A percentile compares a stretch with the other conserved stretches of the same genome.
Conservation (phyloP, 2,113 vertebrate species). For the Verasper variegatus region DNA sequence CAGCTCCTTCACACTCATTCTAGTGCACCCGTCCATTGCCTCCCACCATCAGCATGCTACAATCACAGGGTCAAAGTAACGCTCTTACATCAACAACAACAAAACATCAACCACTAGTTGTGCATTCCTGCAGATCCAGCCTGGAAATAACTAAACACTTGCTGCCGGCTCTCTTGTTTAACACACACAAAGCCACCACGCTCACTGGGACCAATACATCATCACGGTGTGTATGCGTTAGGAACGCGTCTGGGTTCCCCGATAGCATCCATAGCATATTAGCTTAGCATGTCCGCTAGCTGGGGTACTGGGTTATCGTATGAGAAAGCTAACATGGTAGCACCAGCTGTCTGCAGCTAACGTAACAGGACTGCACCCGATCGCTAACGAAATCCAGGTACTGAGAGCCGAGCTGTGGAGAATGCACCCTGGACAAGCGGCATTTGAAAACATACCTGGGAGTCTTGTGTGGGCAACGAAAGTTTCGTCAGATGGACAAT, state of each 20-base stretch:
- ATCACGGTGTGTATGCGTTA: not conserved
- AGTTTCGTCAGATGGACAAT: slow-evolving; percentile 54
- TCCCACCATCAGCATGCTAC: slow-evolving; percentile 87
- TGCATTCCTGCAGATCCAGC: not conserved
- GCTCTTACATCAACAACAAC: slow-evolving; percentile 36
- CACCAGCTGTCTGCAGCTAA: slow-evolving; percentile 41
- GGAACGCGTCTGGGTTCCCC: slow-evolving; percentile 6
- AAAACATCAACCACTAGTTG: slow-evolving; percentile 23
- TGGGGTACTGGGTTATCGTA: slow-evolving; percentile 11
- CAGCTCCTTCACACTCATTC: slow-evolving; percentile 99
- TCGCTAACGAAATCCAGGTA: not conserved
- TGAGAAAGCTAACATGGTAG: slow-evolving; percentile 30
- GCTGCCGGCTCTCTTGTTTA: not conserved
- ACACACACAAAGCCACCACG: not conserved
- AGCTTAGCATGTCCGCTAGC: slow-evolving; percentile 34
- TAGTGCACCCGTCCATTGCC: slow-evolving; percentile 84
- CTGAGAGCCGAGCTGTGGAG: accelerated
- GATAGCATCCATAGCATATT: slow-evolving; percentile 9
- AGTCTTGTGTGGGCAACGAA: slow-evolving; percentile 74
- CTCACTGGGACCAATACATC: not conserved
- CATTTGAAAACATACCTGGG: slow-evolving; percentile 66
- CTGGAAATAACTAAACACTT: not conserved
- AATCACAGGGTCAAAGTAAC: slow-evolving; percentile 46
- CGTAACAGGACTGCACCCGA: slow-evolving; percentile 16
- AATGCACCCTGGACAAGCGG: not conserved